Percentiles rank a stretch among this genome's conserved stretches.
Conservation (phyloP, 2,888 invertebrate species). For the Clistopyga incitator region DNA sequence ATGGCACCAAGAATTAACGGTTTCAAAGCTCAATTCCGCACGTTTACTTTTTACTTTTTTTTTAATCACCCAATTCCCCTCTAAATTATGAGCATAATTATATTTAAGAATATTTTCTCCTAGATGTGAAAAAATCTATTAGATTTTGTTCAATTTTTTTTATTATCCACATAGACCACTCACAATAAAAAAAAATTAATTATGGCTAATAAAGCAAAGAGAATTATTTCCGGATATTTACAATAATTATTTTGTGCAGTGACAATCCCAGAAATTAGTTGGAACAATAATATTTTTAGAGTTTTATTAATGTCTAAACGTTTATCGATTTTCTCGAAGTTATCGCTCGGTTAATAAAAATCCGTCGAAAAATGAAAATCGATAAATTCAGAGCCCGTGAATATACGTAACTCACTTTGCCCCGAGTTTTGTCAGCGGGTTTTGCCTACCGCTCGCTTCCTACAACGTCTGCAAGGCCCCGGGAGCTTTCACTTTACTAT, state of each 20-base stretch:
- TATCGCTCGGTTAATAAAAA: not conserved
- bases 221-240: too few relatives aligned
- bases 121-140: too few relatives aligned
- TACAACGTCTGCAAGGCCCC: conserved; percentile 16
- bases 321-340: not conserved
- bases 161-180: too few relatives aligned
- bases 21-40: not conserved
- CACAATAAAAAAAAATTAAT: too few relatives aligned
- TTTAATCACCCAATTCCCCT: not conserved
- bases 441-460: conserved; percentile 21
- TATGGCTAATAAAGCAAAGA: too few relatives aligned
- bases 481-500: conserved; percentile 55
- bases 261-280: too few relatives aligned
- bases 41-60: not conserved
- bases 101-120: too few relatives aligned
- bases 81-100: not conserved
- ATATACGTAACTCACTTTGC: conserved; percentile 5
- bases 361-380: not conserved
- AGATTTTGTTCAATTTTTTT: too few relatives aligned
- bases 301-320: not conserved
- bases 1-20: not conserved
- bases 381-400: not conserved
- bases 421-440: conserved; percentile 30
- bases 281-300: too few relatives aligned
- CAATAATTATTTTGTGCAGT: too few relatives aligned